A percentile compares a stretch with the other conserved stretches of the same genome.
Conservation (phyloP, 1,140 invertebrate species). For the Sweltsa coloradensis region DNA sequence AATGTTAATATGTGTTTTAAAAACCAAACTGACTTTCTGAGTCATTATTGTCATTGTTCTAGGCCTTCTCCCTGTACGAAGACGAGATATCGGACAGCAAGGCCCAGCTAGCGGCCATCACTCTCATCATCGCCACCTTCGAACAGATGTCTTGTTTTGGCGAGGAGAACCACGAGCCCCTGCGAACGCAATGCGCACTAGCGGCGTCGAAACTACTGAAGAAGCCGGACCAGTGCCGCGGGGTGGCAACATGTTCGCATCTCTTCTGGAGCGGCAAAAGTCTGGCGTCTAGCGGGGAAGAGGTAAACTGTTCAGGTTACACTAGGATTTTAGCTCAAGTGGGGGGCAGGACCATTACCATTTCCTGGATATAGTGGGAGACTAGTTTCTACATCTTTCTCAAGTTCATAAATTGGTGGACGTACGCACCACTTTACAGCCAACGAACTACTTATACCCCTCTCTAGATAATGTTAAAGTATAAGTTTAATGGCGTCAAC, state of each 20-base stretch:
- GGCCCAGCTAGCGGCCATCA: constrained; percentile 90
- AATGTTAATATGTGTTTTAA: too few relatives aligned
- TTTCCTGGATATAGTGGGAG: too few relatives aligned
- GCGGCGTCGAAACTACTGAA: constrained; percentile 92
- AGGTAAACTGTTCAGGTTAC: constrained; percentile 37
- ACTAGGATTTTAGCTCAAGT: too few relatives aligned
- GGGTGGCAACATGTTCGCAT: constrained; percentile 82
- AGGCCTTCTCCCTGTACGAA: constrained; percentile 94
- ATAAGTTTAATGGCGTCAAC: too few relatives aligned
- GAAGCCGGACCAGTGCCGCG: constrained; percentile 94
- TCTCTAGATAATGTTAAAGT: too few relatives aligned
- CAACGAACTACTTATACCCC: too few relatives aligned
- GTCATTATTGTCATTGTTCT: constrained; percentile 18
- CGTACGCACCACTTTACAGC: too few relatives aligned
- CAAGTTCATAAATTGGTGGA: too few relatives aligned
- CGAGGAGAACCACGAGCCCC: constrained; percentile 94
- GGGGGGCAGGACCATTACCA: too few relatives aligned
- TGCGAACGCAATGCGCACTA: constrained; percentile 86
- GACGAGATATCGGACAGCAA: constrained; percentile 98
- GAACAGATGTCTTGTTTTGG: constrained; percentile 89
- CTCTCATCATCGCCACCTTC: constrained; percentile 88
- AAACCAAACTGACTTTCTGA: too few relatives aligned
- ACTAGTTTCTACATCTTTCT: too few relatives aligned
- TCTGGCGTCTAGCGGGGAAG: constrained; percentile 47
- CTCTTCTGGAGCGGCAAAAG: constrained; percentile 93